Percentiles rank a stretch among this genome's conserved stretches.
Conservation (phyloP, 2,797 vertebrate genomes). For the Macropus fuliginosus region DNA sequence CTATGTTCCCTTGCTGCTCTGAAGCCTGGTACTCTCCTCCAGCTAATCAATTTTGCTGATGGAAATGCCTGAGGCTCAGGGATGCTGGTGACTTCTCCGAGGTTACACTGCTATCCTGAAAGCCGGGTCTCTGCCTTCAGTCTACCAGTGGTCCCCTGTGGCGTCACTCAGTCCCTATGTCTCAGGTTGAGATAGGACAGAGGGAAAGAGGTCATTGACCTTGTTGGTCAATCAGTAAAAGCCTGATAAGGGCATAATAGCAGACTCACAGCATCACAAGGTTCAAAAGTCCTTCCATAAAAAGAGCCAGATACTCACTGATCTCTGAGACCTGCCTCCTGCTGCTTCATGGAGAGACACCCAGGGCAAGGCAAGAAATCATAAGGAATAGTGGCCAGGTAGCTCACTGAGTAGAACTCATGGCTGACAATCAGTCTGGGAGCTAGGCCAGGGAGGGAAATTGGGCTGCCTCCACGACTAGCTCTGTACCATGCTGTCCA, state of each 20-base stretch:
- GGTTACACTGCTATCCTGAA: too few relatives aligned
- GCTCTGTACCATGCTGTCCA: neutral
- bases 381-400: neutral
- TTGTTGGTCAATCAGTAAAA: neutral
- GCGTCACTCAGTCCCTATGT: neutral
- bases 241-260: neutral
- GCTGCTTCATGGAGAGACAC: neutral
- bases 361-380: neutral
- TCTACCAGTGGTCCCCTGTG: neutral
- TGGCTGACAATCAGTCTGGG: neutral
- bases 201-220: neutral
- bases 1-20: neutral
- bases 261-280: neutral
- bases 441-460: neutral
- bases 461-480: neutral
- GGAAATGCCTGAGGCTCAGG: neutral
- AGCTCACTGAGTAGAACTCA: neutral
- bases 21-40: neutral
- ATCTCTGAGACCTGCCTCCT: neutral
- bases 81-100: too few relatives aligned
- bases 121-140: too few relatives aligned
- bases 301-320: neutral
- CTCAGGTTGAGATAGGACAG: neutral
- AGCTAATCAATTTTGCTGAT: neutral
- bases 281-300: neutral